Evolutionary conservation across 2,113 vertebrate genomes (phyloP).

Genomic region (Taurulus bubalis): DNA sequence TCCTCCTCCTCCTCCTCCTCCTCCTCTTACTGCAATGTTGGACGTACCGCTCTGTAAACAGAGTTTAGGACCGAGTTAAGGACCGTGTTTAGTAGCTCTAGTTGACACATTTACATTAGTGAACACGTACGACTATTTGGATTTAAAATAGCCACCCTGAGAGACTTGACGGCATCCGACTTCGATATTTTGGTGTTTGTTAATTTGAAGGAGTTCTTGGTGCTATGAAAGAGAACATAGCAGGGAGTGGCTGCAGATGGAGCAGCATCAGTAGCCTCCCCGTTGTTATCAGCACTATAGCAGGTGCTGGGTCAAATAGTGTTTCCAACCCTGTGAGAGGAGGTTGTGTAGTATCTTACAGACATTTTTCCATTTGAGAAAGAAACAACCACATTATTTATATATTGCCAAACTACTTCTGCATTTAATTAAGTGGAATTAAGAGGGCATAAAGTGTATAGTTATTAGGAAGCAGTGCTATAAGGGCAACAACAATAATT

Average conservation of each 20-base stretch:
- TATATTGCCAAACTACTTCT: slow-evolving; percentile 77
- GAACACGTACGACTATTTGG: slow-evolving; percentile 26
- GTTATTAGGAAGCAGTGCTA: slow-evolving; percentile 40
- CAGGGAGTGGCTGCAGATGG: slow-evolving; percentile 55
- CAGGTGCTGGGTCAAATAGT: slow-evolving; percentile 60
- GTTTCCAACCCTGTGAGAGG: slow-evolving; percentile 44
- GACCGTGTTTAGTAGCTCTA: slow-evolving; percentile 44
- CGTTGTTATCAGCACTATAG: slow-evolving; percentile 71
- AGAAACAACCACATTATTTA: slow-evolving; percentile 58
- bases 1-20: slow-evolving; percentile 23
- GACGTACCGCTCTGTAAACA: slow-evolving; percentile 40
- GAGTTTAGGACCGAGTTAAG: slow-evolving; percentile 56
- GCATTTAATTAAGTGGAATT: slow-evolving; percentile 52
- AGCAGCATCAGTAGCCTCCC: slow-evolving; percentile 23
- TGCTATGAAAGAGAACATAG: slow-evolving; percentile 69
- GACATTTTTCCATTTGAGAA: slow-evolving; percentile 55
- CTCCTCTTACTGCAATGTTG: slow-evolving; percentile 58
- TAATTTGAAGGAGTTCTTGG: slow-evolving; percentile 66
- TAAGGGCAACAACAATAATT: slow-evolving; percentile 18
- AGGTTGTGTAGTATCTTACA: slow-evolving; percentile 44
- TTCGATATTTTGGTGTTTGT: slow-evolving; percentile 32
- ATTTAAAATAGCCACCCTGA: slow-evolving; percentile 22
- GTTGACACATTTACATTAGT: slow-evolving; percentile 38
- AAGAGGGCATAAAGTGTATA: slow-evolving; percentile 53
- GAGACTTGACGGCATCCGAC: slow-evolving; percentile 18